Conservation (phyloP, 2,888 invertebrate species). For the Oligia fasciuncula region DNA sequence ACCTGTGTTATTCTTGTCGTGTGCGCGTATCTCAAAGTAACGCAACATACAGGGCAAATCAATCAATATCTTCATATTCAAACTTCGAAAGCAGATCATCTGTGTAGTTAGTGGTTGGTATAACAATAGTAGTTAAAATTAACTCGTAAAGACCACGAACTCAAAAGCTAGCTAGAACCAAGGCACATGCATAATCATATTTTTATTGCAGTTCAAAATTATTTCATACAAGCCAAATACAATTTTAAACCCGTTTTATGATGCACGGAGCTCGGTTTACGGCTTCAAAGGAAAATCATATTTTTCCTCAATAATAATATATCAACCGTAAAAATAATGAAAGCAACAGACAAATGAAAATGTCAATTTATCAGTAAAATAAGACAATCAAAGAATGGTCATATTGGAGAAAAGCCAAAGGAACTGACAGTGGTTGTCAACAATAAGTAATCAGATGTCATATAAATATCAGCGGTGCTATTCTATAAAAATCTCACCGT, state of each 20-base stretch:
- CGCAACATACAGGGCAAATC: background rate
- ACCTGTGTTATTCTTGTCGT: background rate
- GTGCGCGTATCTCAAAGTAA: background rate
- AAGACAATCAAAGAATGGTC: slow-evolving; percentile 50
- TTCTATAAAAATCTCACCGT: no score
- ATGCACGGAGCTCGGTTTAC: background rate
- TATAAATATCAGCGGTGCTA: slow-evolving; percentile 21
- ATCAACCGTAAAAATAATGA: slow-evolving; percentile 47
- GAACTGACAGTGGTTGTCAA: slow-evolving; percentile 62
- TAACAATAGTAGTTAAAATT: background rate
- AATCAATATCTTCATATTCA: background rate
- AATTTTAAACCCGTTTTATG: slow-evolving; percentile 22
- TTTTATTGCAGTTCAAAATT: slow-evolving; percentile 26
- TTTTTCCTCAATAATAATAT: slow-evolving; percentile 3
- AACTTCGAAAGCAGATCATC: background rate
- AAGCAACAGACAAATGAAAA: slow-evolving; percentile 47
- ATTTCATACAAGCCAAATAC: slow-evolving; percentile 11
- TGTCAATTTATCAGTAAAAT: slow-evolving; percentile 54
- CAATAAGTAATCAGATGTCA: slow-evolving; percentile 57
- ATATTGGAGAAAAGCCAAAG: slow-evolving; percentile 60
- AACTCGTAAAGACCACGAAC: background rate
- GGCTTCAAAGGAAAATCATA: slow-evolving; percentile 17
- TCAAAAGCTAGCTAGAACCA: background rate
- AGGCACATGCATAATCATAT: slow-evolving; percentile 18
- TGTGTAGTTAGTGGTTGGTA: background rate